phyloP scores from a whole-genome alignment of 2,797 vertebrate species.

The Rhabdomys pumilio region DNA sequence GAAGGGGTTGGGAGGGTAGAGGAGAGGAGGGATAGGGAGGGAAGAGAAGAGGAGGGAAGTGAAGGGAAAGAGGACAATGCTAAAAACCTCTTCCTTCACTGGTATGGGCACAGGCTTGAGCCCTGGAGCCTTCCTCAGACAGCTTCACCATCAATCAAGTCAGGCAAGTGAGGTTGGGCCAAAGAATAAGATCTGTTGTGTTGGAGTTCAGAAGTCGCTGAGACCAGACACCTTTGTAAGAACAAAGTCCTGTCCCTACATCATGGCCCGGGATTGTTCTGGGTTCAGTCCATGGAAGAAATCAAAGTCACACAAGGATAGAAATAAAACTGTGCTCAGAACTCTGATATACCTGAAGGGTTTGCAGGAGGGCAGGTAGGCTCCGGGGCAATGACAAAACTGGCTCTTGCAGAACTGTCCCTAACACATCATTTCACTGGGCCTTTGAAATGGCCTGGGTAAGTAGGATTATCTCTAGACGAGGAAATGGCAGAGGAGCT shows the following conservation, averaged over 20 bases:
- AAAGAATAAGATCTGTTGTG: not conserved
- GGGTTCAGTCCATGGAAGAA: not conserved
- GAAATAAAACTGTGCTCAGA: not conserved
- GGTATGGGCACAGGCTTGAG: not conserved
- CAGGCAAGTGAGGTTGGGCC: not conserved
- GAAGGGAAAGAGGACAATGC: not conserved
- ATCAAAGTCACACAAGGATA: not conserved
- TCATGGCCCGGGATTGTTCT: not conserved
- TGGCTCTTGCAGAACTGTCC: not conserved
- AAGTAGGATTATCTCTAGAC: constrained; percentile 24
- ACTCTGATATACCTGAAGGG: not conserved
- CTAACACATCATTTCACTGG: not conserved
- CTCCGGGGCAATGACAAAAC: not conserved
- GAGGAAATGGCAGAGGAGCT: constrained; percentile 45
- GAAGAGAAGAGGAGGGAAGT: not conserved
- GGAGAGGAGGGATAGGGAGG: not conserved
- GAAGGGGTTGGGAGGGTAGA: not conserved
- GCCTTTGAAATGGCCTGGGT: not conserved
- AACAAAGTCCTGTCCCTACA: constrained; percentile 5
- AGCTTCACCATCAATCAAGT: constrained; percentile 18
- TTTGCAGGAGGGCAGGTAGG: not conserved
- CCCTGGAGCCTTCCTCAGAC: constrained; percentile 24
- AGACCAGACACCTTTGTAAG: constrained; percentile 7
- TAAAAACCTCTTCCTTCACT: not conserved
- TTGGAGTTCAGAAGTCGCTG: constrained; percentile 24